Percentiles rank a stretch among this genome's conserved stretches.
phyloP scores from a whole-genome alignment of 1,140 invertebrate genomes.

The Muscidifurax raptorellus region DNA sequence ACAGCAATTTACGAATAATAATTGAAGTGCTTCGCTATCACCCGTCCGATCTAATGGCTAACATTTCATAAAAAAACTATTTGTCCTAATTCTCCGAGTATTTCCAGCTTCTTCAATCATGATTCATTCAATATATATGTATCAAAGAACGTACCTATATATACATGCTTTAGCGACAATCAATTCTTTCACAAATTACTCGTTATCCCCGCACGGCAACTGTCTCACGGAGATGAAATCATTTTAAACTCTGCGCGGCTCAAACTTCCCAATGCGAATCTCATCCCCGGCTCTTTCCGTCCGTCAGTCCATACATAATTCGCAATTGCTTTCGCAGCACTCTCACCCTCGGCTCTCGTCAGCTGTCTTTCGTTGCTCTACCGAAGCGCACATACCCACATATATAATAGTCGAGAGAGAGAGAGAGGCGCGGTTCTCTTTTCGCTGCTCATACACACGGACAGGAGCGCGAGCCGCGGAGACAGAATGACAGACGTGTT shows the following conservation, averaged over 20 bases:
- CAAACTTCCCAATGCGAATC: background rate
- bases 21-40: background rate
- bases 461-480: too few relatives aligned
- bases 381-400: background rate
- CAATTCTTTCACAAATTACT: background rate
- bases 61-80: background rate
- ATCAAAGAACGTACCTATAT: too few relatives aligned
- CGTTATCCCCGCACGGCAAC: too few relatives aligned
- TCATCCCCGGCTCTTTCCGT: background rate
- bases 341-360: background rate
- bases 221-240: background rate
- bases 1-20: background rate
- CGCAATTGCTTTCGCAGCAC: background rate
- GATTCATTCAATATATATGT: background rate
- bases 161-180: too few relatives aligned
- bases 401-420: background rate
- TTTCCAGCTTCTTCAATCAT: background rate
- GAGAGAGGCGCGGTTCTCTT: slow-evolving; percentile 22
- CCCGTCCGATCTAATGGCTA: background rate
- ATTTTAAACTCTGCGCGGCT: background rate
- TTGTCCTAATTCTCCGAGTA: background rate
- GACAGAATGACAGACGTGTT: slow-evolving; percentile 7
- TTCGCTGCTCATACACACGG: background rate
- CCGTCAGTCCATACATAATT: background rate
- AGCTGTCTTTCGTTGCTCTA: background rate